Base-by-base conservation (phyloP, 2,113 vertebrate genomes). In the Hippoglossus stenolepis region DNA sequence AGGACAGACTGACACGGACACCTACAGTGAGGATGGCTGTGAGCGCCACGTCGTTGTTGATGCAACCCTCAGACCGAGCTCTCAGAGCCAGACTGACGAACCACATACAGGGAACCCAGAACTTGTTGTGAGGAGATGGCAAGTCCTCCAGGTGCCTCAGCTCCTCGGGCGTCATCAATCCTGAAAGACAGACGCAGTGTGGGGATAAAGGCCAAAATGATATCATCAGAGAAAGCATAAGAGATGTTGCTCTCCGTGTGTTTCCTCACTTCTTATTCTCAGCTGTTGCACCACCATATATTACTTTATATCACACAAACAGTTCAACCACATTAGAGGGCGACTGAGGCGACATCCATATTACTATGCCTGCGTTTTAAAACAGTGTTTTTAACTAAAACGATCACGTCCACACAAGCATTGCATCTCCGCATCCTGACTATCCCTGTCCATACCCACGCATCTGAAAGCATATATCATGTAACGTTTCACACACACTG, bases 91-190 rank as follows among this genome's bases (percentile, higher is more conserved):
- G 93, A 73, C 95, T 99, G 73, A 96, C 96, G 65, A 99, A 98
- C 98, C 97, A 99, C 85, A 97, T 96, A 3, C 97, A 99, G 0
- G 97, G 97, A 77, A 98, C 96, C 98, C 98, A 99, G 90, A 98
- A 99, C 75, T 97, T 97, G 90, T 98, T 99, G 92, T 99, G 98
- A 45, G 96, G 94, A 2, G 97, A 97, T 1, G 94, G 95, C 78
- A 98, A 56, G 43, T 94, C 95, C 68, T 98, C 95, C 49, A 98
- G 93, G 73, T 96, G 95, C 76, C 93, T 95, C 66, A 96, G 92
- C 80, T 99, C 97, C 23, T 95, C 95, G 5, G 93, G 91, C 0
- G 97, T 98, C 96, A 99, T 98, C 85, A 99, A 93, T 73, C 98
- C 98, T 99, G 75, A 4, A 20, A 66, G 8, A 65, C 14, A 67